Base-by-base conservation (phyloP, 1,140 invertebrate genomes). In the Drosophila chauvacae region DNA sequence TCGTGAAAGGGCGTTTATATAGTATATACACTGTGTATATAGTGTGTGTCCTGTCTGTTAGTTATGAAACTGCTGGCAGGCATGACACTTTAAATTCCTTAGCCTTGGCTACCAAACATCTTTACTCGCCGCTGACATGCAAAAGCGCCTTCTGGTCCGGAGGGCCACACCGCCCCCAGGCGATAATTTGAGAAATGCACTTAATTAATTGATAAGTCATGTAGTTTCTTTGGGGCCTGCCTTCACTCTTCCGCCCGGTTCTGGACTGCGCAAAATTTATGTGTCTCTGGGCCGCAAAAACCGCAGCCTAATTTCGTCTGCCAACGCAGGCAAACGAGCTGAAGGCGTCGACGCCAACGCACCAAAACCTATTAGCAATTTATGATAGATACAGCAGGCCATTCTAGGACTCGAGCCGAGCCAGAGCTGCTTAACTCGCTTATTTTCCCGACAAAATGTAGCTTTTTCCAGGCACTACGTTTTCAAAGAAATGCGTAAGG, bases 181-280 rank as follows among this genome's bases (percentile, higher is more conserved):
- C 86, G 85, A 90, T 87, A 87, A 90, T 90, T 88, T 88, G 80
- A 77, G 80, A 90, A 87, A 84, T 88, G 53, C 62, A 70, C 74
- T 71, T 90, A 90, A 88, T 88, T 88, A 88, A 88, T 88, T 90
- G 81, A 72, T 72, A 90, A 85, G 66, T 85, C 84, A 73, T 90
- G 66, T 79, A 56, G 81, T 76, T 83, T 69, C 50, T 44, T 45
- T 5, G 60, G 57, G 59, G 44, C 58, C 58, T 45, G 41, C 20
- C 50, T 33, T 10, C 20, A 55, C 44, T 62, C 20, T 14, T 60
- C 28, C 61, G 28, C 42, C 35, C 53, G 3, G 39, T 48, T 30
- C 14, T 47, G 18, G 41, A 63, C 41, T 48, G 33, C 56, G 56
- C 37, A 59, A 77, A 58, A 77, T 82, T 82, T 80, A 88, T 87